A percentile compares a stretch with the other conserved stretches of the same genome.
Evolutionary conservation across 2,888 invertebrate species (phyloP).

Genomic region (Metallyticus violacea): DNA sequence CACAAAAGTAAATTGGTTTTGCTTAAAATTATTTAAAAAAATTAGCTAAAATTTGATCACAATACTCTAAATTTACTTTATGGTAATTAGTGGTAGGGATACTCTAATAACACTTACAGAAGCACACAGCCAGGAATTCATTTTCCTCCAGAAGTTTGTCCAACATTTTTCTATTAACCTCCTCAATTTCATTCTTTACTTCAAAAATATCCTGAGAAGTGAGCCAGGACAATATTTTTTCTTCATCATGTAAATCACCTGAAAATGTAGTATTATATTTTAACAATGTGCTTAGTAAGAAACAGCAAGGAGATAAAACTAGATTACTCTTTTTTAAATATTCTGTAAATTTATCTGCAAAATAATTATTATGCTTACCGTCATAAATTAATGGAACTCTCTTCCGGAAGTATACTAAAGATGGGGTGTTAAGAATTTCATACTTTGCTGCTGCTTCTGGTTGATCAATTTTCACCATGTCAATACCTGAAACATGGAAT

Average conservation of each 20-base stretch:
- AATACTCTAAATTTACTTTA: too few relatives aligned
- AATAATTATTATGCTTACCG: slow-evolving; percentile 44
- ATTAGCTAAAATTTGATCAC: too few relatives aligned
- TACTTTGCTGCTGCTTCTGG: slow-evolving; percentile 78
- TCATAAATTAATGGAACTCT: slow-evolving; percentile 83
- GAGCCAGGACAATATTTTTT: slow-evolving; percentile 81
- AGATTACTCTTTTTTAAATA: too few relatives aligned
- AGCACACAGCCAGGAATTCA: slow-evolving; percentile 91
- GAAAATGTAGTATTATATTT: background rate
- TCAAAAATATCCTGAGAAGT: slow-evolving; percentile 94
- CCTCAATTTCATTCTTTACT: slow-evolving; percentile 94
- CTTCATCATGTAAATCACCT: slow-evolving; percentile 81
- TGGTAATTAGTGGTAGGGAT: too few relatives aligned
- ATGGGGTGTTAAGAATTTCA: slow-evolving; percentile 79
- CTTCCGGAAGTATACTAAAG: slow-evolving; percentile 82
- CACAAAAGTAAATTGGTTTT: too few relatives aligned
- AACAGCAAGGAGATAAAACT: background rate
- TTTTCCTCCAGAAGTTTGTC: slow-evolving; percentile 93
- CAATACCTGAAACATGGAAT: slow-evolving; percentile 58
- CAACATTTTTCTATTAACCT: slow-evolving; percentile 94
- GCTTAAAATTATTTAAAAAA: too few relatives aligned
- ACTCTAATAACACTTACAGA: slow-evolving; percentile 67
- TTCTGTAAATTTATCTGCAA: too few relatives aligned
- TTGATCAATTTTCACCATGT: slow-evolving; percentile 89
- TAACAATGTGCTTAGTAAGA: background rate